These are phyloP conservation scores for Euclidia mi DNA, from an alignment of 2,888 invertebrate species.

Conservation along the genomic window DNA sequence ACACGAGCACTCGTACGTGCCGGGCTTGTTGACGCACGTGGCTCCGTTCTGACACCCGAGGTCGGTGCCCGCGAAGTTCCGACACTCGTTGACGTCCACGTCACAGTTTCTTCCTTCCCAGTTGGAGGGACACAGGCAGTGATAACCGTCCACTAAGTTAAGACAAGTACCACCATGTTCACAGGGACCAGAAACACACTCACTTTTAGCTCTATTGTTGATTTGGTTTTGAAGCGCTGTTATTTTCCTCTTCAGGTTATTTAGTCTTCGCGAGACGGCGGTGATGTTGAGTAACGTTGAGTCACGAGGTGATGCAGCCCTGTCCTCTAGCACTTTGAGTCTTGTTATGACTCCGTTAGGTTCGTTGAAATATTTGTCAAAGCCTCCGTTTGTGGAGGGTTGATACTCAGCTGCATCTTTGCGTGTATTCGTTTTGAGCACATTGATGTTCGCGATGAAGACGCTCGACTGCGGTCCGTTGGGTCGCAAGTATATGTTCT, in stretches of 20 bases:
- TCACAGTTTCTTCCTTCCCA: conserved; percentile 94
- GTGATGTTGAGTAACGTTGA: too few relatives aligned
- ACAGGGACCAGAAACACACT: conserved; percentile 94
- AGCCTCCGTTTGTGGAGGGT: too few relatives aligned
- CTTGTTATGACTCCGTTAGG: too few relatives aligned
- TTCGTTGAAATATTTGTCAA: too few relatives aligned
- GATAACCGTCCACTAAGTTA: conserved; percentile 92
- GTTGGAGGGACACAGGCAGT: conserved; percentile 93
- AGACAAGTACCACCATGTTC: conserved; percentile 95
- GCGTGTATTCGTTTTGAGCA: too few relatives aligned
- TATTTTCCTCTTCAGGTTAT: conserved; percentile 77
- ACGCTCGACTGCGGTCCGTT: too few relatives aligned
- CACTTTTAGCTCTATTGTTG: conserved; percentile 86
- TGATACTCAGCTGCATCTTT: too few relatives aligned
- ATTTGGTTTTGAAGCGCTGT: conserved; percentile 79
- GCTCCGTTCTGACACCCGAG: conserved; percentile 98
- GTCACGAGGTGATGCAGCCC: too few relatives aligned
- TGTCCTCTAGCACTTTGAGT: too few relatives aligned
- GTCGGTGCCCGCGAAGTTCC: conserved; percentile 94
- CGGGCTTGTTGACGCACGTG: conserved; percentile 94
- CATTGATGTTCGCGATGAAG: too few relatives aligned
- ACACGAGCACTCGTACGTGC: conserved; percentile 96
- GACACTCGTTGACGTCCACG: conserved; percentile 96
- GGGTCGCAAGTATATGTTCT: too few relatives aligned
- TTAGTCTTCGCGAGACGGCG: conserved; percentile 58